A percentile compares a stretch with the other conserved stretches of the same genome.
Evolutionary conservation across 2,797 vertebrate genomes (phyloP).

Genomic region (Dicrostonyx torquatus): DNA sequence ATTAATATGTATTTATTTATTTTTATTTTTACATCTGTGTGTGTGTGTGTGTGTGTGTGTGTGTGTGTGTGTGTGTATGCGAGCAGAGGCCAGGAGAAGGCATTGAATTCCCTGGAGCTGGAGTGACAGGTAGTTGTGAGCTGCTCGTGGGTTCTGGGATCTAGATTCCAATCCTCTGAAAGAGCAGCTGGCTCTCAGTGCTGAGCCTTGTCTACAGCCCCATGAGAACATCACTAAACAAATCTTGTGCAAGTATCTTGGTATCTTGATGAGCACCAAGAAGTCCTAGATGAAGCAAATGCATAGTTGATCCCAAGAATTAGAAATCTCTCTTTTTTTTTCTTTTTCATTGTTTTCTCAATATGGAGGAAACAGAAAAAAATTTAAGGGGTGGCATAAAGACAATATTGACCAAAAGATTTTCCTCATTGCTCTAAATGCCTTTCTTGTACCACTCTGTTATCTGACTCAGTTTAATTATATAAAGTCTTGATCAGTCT

Average conservation of each 20-base stretch:
- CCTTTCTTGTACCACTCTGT: background rate
- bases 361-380: background rate
- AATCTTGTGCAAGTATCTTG: slow-evolving; percentile 40
- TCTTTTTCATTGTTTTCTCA: background rate
- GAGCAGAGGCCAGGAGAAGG: background rate
- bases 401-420: background rate
- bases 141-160: background rate
- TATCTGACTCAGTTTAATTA: background rate
- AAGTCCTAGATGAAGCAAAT: background rate
- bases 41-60: background rate
- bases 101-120: background rate
- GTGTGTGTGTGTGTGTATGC: background rate
- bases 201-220: background rate
- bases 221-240: background rate
- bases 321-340: background rate
- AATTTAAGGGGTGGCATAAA: background rate
- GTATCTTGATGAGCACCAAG: slow-evolving; percentile 29
- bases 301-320: background rate
- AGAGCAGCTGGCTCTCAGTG: too few species aligned
- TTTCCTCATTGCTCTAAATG: background rate
- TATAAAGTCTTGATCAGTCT: background rate
- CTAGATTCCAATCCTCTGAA: background rate
- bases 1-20: background rate
- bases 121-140: background rate
- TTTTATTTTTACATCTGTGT: background rate